Evolutionary conservation across 2,113 vertebrate species (phyloP).

Genomic region (Catharus minimus): DNA sequence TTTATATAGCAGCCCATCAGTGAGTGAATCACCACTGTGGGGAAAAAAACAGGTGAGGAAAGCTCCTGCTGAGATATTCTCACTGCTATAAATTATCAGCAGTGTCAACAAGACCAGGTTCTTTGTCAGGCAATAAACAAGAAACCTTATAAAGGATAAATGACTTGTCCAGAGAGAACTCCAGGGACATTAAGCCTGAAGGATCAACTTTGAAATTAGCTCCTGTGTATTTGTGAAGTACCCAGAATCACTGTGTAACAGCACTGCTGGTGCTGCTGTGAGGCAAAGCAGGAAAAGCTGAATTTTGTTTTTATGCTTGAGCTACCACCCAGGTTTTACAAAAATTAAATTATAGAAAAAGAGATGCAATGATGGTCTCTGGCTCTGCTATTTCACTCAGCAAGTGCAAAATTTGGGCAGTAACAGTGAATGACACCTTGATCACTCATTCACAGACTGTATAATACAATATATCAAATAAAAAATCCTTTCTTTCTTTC

Average conservation of each 20-base stretch:
- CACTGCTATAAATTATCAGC: not conserved
- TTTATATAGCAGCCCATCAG: not conserved
- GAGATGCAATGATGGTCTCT: rapidly evolving
- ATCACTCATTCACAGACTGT: rapidly evolving
- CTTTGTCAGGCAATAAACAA: constrained; percentile 26
- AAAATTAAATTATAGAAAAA: not conserved
- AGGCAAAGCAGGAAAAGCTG: not conserved
- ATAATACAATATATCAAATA: no score
- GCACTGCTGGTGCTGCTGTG: not conserved
- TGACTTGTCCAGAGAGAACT: not conserved
- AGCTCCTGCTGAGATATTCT: not conserved
- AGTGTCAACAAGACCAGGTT: not conserved
- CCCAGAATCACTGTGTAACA: not conserved
- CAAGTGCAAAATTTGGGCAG: not conserved
- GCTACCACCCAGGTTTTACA: not conserved
- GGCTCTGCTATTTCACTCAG: not conserved
- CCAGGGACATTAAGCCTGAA: not conserved
- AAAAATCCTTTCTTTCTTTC: not conserved
- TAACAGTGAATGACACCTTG: not conserved
- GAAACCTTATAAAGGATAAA: constrained; percentile 5
- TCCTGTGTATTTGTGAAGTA: not conserved
- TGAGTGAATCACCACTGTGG: not conserved
- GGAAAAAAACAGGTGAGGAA: not conserved
- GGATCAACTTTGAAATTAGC: constrained; percentile 12
- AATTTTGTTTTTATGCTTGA: not conserved